These are phyloP conservation scores for Trachurus trachurus DNA, from an alignment of 2,797 vertebrate genomes.

Conservation along the genomic window DNA sequence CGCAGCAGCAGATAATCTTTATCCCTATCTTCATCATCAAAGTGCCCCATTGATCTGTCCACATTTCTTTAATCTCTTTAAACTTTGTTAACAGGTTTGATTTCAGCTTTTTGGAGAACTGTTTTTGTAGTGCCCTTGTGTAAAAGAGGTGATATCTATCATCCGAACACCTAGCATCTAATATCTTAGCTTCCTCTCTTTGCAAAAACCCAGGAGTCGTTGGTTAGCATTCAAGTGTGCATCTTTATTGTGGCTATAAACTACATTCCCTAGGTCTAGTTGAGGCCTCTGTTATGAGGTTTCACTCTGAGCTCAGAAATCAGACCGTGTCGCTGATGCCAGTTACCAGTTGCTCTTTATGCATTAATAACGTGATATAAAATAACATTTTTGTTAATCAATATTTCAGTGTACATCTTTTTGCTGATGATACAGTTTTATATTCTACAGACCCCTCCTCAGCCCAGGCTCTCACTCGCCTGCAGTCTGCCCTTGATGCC, in stretches of 20 bases:
- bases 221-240: too few species aligned
- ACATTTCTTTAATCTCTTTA: background rate
- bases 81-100: background rate
- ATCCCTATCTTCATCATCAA: background rate
- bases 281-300: background rate
- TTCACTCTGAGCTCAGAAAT: background rate
- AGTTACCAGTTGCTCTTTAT: too few species aligned
- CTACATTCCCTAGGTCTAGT: background rate
- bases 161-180: background rate
- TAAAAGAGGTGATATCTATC: background rate
- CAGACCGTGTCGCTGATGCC: too few species aligned
- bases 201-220: too few species aligned
- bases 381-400: too few species aligned
- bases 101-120: background rate
- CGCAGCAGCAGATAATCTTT: background rate
- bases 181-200: too few species aligned
- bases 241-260: background rate
- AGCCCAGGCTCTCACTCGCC: background rate
- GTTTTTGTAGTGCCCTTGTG: background rate
- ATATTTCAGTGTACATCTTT: background rate
- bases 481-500: background rate
- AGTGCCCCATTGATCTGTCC: background rate
- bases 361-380: background rate
- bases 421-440: background rate
- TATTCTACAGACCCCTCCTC: background rate